Base-by-base conservation (phyloP, 2,888 invertebrate genomes). In the Chloromyia formosa region DNA sequence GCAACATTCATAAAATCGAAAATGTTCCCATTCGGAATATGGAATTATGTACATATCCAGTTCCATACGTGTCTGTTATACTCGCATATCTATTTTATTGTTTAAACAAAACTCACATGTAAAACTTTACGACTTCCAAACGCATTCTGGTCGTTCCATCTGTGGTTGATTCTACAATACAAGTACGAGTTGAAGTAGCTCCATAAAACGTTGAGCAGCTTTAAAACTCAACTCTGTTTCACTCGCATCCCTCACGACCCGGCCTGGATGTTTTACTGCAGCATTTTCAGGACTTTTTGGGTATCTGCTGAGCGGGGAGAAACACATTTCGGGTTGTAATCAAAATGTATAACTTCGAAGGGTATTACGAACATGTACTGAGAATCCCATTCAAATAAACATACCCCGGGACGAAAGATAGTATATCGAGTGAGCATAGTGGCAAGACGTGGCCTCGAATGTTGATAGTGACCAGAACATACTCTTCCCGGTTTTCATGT, bases 271-370 rank as follows among this genome's bases (percentile, higher is more conserved):
- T 49, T 49, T 49, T 49, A 49, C 49, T 5, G 12, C 49, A 5
- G 12, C n/a, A n/a, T n/a, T 42, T 49, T 1, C 49, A 49, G 10
- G 49, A n/a, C 14, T n/a, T 49, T 35, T 49, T 49, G 4, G 49
- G 16, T 3, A 49, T n/a, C 49, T 10, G 3, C 12, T n/a, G 16
- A 12, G 49, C 49, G 16, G 49, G 27, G 27, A 35, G 7, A 35
- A 35, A 49, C 16, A 12, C 49, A 49, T 49, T 49, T 49, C 12
- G 49, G 49, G 49, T 12, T 49, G 49, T 49, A 49, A 49, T 49
- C 49, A 49, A 49, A 49, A 49, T n/a, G 49, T 49, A 49, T 49
- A 49, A 49, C 49, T 49, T 49, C 27, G 49, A 49, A 49, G 49
- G 49, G 49, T 49, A 49, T n/a, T 49, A 12, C 49, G 27, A 35